Evolutionary conservation across 2,888 invertebrate species (phyloP).

Genomic region (Callyntrura sp.): DNA sequence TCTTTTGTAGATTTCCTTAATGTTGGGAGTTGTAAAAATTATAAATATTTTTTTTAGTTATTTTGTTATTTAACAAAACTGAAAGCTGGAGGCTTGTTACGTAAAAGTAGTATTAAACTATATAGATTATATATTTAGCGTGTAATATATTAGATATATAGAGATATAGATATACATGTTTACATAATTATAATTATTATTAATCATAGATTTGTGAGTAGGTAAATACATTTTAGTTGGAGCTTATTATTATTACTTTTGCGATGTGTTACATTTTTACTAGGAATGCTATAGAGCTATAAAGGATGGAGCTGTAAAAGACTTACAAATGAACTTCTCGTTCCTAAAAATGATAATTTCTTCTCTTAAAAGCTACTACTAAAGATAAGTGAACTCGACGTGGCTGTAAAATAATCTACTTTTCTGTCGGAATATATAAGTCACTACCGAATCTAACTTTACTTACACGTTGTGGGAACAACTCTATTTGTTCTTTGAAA

Average conservation of each 20-base stretch:
- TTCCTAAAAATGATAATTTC: background rate
- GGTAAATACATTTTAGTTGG: background rate
- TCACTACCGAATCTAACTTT: too few species aligned
- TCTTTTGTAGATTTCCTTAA: constrained; percentile 14
- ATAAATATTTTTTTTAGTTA: background rate
- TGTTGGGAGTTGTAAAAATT: constrained; percentile 10
- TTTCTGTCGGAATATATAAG: too few species aligned
- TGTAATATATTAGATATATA: too few species aligned
- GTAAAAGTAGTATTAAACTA: background rate
- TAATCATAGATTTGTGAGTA: constrained; percentile 6
- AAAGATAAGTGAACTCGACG: too few species aligned
- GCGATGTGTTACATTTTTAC: constrained; percentile 8
- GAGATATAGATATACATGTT: too few species aligned
- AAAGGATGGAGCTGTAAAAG: constrained; percentile 38
- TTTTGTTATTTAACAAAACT: constrained; percentile 15
- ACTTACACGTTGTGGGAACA: background rate
- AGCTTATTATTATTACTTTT: background rate
- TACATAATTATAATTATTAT: too few species aligned
- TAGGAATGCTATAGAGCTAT: background rate
- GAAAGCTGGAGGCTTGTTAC: constrained; percentile 26
- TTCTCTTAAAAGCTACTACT: too few species aligned
- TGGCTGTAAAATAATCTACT: too few species aligned
- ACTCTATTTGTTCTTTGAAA: constrained; percentile 3
- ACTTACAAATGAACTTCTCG: background rate
- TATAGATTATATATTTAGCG: background rate